These are phyloP conservation scores for Sitophilus oryzae DNA, from an alignment of 1,140 invertebrate species.

Conservation along the genomic window DNA sequence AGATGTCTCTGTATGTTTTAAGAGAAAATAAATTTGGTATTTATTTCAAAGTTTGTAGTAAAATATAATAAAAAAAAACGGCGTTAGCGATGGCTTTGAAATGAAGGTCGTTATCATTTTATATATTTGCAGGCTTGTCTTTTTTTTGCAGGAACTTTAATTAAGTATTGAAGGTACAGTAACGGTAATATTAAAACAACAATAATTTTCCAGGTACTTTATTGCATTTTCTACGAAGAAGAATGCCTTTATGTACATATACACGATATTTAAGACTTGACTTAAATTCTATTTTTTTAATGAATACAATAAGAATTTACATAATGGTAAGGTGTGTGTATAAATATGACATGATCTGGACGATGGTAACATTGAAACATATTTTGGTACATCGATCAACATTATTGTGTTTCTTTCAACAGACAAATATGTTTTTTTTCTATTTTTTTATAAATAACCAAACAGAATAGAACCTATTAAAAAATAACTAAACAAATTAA, in stretches of 20 bases:
- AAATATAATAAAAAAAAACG: too few species aligned
- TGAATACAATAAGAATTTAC: constrained; percentile 2
- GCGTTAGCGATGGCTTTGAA: too few species aligned
- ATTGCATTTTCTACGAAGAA: constrained; percentile 18
- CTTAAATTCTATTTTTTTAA: constrained; percentile 8
- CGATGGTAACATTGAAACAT: constrained; percentile 17
- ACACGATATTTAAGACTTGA: too few species aligned
- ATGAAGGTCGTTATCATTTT: too few species aligned
- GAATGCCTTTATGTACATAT: constrained; percentile 20
- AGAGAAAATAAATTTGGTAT: too few species aligned
- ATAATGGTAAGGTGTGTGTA: constrained; percentile 6
- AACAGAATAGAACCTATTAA: neutral
- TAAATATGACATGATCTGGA: constrained; percentile 9
- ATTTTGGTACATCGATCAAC: constrained; percentile 19
- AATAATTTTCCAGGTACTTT: constrained; percentile 25
- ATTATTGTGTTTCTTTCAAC: neutral
- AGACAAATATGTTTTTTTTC: neutral
- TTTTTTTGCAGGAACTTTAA: too few species aligned
- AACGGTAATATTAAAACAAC: neutral
- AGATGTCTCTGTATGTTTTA: too few species aligned
- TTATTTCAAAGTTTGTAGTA: too few species aligned
- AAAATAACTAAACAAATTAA: neutral
- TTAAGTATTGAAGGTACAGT: too few species aligned
- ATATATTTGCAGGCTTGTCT: too few species aligned
- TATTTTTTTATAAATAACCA: neutral